phyloP scores from a whole-genome alignment of 2,797 vertebrate species.

The Spatula clypeata region DNA sequence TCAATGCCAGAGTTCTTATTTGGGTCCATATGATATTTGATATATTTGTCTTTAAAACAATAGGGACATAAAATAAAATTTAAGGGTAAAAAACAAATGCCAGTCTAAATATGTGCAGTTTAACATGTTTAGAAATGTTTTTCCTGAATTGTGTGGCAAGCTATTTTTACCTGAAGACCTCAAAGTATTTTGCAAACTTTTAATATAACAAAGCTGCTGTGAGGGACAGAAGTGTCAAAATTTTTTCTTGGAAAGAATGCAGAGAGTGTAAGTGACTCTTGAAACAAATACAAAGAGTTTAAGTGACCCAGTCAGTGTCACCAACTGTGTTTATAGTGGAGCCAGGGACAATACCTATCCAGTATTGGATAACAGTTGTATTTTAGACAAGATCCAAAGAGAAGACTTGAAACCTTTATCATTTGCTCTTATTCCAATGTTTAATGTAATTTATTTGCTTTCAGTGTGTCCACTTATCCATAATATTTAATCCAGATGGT shows the following conservation, averaged over 20 bases:
- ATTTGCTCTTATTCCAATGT: background rate
- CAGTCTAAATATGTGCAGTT: background rate
- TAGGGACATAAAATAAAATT: background rate
- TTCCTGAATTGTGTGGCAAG: background rate
- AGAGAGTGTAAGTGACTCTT: background rate
- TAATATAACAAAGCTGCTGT: background rate
- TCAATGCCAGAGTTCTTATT: background rate
- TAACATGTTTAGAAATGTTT: background rate
- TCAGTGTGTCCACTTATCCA: background rate
- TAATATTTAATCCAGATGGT: background rate
- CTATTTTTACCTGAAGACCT: background rate
- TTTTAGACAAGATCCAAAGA: background rate
- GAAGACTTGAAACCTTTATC: background rate
- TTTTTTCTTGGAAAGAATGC: background rate
- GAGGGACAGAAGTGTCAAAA: background rate
- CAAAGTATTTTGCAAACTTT: background rate
- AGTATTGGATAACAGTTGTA: background rate
- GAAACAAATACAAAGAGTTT: background rate
- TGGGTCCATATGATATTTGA: background rate
- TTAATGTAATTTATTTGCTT: background rate
- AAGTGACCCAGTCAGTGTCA: background rate
- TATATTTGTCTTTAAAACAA: constrained; percentile 29
- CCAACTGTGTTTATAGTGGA: background rate
- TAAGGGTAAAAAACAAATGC: background rate
- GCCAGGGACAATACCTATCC: background rate